A percentile compares a stretch with the other conserved stretches of the same genome.
Evolutionary conservation across 2,888 invertebrate species (phyloP).

Genomic region (Brachycybe producta): DNA sequence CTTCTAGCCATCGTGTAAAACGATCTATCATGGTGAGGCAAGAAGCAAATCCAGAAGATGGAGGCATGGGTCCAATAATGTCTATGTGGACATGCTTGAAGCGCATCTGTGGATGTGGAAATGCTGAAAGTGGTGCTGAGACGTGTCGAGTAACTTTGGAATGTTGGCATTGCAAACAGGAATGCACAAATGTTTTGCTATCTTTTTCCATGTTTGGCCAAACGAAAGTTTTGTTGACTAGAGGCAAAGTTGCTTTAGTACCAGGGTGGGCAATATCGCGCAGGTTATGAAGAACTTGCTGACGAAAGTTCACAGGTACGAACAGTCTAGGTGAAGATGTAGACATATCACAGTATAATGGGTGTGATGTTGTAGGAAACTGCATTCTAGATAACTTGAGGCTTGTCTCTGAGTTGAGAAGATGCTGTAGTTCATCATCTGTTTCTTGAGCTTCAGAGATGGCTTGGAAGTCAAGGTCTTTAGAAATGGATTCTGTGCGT

Average conservation of each 20-base stretch:
- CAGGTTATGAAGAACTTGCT: not conserved
- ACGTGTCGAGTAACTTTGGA: conserved; percentile 1
- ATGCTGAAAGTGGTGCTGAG: not conserved
- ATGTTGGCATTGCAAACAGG: not conserved
- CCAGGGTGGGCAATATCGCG: not conserved
- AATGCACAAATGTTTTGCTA: not conserved
- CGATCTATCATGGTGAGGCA: conserved; percentile 8
- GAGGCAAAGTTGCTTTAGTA: not conserved
- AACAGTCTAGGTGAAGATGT: not conserved
- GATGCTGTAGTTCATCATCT: no score
- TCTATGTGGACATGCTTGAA: conserved; percentile 13
- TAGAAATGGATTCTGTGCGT: no score
- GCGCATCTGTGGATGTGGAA: not conserved
- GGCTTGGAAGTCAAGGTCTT: no score
- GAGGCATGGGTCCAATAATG: conserved; percentile 6
- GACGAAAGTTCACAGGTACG: not conserved
- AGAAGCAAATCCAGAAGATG: not conserved
- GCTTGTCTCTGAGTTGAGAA: no score
- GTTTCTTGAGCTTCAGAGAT: no score
- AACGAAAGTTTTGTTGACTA: not conserved
- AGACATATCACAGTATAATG: conserved; percentile 3
- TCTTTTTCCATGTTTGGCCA: not conserved
- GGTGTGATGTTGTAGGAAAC: not conserved
- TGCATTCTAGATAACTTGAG: no score
- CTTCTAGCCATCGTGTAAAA: conserved; percentile 22